Conservation (phyloP, 2,888 invertebrate genomes). For the Hemistola chrysoprasaria region DNA sequence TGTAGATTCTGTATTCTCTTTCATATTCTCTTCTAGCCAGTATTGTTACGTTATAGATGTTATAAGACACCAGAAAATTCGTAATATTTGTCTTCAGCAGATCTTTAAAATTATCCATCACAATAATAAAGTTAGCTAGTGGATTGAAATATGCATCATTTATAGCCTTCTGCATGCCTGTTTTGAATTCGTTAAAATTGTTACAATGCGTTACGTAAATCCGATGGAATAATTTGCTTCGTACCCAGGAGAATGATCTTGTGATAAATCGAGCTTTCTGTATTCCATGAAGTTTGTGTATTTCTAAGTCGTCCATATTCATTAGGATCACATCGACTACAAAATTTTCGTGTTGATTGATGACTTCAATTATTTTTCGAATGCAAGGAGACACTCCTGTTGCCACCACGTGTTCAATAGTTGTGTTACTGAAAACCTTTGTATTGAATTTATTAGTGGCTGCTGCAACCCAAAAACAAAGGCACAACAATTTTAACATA, state of each 20-base stretch:
- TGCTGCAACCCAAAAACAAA: constrained; percentile 1
- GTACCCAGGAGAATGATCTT: constrained; percentile 30
- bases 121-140: constrained; percentile 39
- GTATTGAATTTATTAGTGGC: constrained; percentile 1
- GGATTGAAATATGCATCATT: constrained; percentile 42
- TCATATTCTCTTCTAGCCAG: constrained; percentile 11
- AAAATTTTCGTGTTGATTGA: constrained; percentile 15
- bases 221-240: constrained; percentile 23
- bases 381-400: constrained; percentile 28
- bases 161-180: constrained; percentile 27
- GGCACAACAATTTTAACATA: constrained; percentile 10
- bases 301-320: constrained; percentile 30
- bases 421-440: constrained; percentile 4
- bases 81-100: constrained; percentile 17
- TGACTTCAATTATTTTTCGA: constrained; percentile 22
- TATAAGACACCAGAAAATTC: constrained; percentile 30
- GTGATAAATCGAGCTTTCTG: constrained; percentile 31
- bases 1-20: constrained; percentile 16
- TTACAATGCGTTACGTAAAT: constrained; percentile 36
- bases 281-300: constrained; percentile 31
- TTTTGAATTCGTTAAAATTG: constrained; percentile 33
- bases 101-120: constrained; percentile 27
- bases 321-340: constrained; percentile 34
- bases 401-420: not conserved
- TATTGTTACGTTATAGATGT: constrained; percentile 29